Evolutionary conservation across 2,797 vertebrate species (phyloP).

Genomic region (Kryptolebias ocellatus): DNA sequence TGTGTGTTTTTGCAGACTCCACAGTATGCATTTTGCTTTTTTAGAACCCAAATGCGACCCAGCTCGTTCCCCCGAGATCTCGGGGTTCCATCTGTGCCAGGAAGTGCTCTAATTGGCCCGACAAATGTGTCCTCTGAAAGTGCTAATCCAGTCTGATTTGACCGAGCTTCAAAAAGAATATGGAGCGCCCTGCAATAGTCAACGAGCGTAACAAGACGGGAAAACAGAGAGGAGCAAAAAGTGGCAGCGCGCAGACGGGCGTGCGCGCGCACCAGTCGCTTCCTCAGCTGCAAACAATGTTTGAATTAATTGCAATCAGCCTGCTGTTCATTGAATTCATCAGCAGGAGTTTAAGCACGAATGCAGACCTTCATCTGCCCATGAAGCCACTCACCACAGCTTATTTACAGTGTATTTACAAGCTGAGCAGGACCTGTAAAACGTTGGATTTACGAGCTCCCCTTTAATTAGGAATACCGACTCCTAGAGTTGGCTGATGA

Average conservation of each 20-base stretch:
- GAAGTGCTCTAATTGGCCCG: constrained; percentile 73
- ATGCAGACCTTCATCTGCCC: constrained; percentile 62
- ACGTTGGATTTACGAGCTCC: constrained; percentile 83
- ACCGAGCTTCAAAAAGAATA: constrained; percentile 49
- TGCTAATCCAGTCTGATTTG: constrained; percentile 74
- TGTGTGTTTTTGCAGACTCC: constrained; percentile 56
- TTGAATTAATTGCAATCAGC: constrained; percentile 35
- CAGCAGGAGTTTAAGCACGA: constrained; percentile 57
- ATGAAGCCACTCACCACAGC: constrained; percentile 75
- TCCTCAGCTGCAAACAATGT: constrained; percentile 10
- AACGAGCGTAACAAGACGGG: constrained; percentile 3
- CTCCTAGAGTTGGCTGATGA: constrained; percentile 80
- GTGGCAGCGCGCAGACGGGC: constrained; percentile 12
- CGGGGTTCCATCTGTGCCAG: constrained; percentile 74
- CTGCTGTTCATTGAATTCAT: constrained; percentile 45
- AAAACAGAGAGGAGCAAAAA: constrained; percentile 4
- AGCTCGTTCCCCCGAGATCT: constrained; percentile 58
- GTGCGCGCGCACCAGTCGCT: background rate
- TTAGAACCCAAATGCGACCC: constrained; percentile 61
- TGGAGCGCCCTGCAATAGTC: constrained; percentile 12
- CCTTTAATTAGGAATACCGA: constrained; percentile 91
- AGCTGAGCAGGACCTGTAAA: constrained; percentile 79
- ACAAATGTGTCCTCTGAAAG: constrained; percentile 71
- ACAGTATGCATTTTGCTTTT: constrained; percentile 56
- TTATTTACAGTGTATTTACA: constrained; percentile 84